Conservation (phyloP, 2,888 invertebrate species). For the Drosophila villosipedis region DNA sequence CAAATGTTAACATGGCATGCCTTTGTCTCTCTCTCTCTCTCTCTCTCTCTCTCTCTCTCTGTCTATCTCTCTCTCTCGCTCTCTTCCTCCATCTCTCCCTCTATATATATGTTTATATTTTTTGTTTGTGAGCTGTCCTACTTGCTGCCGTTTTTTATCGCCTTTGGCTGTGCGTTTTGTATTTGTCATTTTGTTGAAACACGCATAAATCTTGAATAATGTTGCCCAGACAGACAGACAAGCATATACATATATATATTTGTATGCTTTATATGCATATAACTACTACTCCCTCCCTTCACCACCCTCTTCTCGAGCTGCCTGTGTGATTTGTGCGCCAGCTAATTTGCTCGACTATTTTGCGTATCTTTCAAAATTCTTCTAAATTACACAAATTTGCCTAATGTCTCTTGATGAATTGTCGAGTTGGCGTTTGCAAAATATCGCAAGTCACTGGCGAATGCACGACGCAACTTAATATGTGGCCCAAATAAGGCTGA, state of each 20-base stretch:
- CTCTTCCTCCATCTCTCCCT: background rate
- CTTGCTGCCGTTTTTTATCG: slow-evolving; percentile 50
- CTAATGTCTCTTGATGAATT: slow-evolving; percentile 64
- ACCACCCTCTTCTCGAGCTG: background rate
- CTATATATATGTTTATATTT: background rate
- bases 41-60: slow-evolving; percentile 8
- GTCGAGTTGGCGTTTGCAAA: slow-evolving; percentile 39
- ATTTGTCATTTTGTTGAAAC: slow-evolving; percentile 67
- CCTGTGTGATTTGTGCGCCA: slow-evolving; percentile 64
- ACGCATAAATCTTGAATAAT: slow-evolving; percentile 76
- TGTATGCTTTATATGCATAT: background rate
- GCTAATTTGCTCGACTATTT: slow-evolving; percentile 66
- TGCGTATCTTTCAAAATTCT: slow-evolving; percentile 36
- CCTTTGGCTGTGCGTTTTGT: slow-evolving; percentile 54
- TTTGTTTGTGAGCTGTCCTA: slow-evolving; percentile 14
- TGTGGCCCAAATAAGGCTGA: background rate
- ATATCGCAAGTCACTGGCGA: slow-evolving; percentile 8
- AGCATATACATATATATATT: slow-evolving; percentile 4
- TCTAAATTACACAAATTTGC: slow-evolving; percentile 56
- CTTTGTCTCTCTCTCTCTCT: slow-evolving; percentile 14
- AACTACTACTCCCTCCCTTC: slow-evolving; percentile 1
- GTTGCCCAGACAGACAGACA: slow-evolving; percentile 36
- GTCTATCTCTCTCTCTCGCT: background rate
- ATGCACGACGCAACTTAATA: slow-evolving; percentile 6
- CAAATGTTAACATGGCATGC: slow-evolving; percentile 50